Base-by-base conservation (phyloP, 35 echinoderm and acorn worm genomes). In the Lytechinus pictus region DNA sequence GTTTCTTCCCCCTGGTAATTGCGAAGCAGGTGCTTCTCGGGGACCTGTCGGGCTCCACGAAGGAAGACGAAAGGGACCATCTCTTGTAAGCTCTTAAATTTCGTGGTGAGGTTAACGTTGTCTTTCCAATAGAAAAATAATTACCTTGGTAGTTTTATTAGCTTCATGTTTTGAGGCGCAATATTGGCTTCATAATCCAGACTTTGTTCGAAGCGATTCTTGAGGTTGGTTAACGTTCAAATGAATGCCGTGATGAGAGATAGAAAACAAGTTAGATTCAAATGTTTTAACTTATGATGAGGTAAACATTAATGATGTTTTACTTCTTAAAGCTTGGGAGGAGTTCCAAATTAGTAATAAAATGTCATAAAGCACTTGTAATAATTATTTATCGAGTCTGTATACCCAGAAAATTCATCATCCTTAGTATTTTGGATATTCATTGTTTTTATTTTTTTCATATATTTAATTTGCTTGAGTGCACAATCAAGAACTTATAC, bases 11-110 rank as follows among this genome's bases (percentile, higher is more conserved):
- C 88, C 88, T 54, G 52, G 88, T 90, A 90, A 90, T 90, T 90
- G 52, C 28, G 88, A 44, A 33, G 88, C 88, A 90, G 88, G 88
- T 90, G 88, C 52, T 90, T 24, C 88, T 12, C 21, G 16, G 16
- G 66, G n/a, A 24, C 21, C 66, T n/a, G 66, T 79, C 66, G 66
- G 66, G 66, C 66, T n/a, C 66, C n/a, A 79, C 19, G 21, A 79
- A 79, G 19, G 8, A 5, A 79, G 21, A 79, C 6, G 66, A 79
- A 24, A 79, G n/a, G 19, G 19, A 71, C 66, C 66, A 16, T 79
- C 66, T 79, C 66, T 79, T 79, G 66, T 79, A 79, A 79, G 66
- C 66, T 79, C 66, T 79, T 79, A 79, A 79, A 79, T 79, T 79
- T 79, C 66, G 4, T 79, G 66, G 19, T 79, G 66, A 79, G 66